A percentile compares a stretch with the other conserved stretches of the same genome.
These are phyloP conservation scores for Sebastes reedi DNA, from an alignment of 2,797 vertebrate species.

Conservation along the genomic window DNA sequence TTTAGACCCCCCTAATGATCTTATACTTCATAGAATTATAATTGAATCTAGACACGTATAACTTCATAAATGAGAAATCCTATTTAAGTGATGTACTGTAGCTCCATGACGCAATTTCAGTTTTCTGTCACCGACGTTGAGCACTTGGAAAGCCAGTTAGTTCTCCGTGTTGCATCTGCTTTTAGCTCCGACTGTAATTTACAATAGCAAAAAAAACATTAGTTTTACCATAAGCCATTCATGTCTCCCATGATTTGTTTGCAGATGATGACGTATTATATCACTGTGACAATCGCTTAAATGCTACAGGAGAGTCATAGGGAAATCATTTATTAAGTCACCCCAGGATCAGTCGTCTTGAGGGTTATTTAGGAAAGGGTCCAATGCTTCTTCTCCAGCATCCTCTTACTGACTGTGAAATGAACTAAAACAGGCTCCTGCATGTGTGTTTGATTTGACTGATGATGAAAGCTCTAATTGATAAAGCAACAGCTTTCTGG, in stretches of 20 bases:
- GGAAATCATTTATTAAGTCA: background rate
- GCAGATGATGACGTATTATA: background rate
- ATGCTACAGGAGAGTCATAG: background rate
- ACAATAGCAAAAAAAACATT: background rate
- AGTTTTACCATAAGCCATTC: background rate
- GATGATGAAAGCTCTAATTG: slow-evolving; percentile 9
- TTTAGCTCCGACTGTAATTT: background rate
- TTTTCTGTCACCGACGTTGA: background rate
- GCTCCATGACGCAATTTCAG: background rate
- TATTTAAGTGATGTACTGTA: background rate
- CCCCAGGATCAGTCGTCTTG: background rate
- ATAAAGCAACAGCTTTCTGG: background rate
- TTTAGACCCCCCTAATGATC: background rate
- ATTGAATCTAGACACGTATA: background rate
- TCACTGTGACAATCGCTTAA: background rate
- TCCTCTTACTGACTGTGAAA: background rate
- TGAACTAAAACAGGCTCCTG: background rate
- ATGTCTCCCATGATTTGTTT: background rate
- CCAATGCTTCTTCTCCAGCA: background rate
- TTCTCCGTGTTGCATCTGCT: background rate
- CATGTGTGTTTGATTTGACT: slow-evolving; percentile 3
- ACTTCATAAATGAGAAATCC: background rate
- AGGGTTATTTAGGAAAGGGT: background rate
- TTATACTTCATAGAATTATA: background rate
- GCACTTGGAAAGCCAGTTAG: background rate